phyloP scores from a whole-genome alignment of 2,888 invertebrate genomes.

The Sinhomidia bicolor region DNA sequence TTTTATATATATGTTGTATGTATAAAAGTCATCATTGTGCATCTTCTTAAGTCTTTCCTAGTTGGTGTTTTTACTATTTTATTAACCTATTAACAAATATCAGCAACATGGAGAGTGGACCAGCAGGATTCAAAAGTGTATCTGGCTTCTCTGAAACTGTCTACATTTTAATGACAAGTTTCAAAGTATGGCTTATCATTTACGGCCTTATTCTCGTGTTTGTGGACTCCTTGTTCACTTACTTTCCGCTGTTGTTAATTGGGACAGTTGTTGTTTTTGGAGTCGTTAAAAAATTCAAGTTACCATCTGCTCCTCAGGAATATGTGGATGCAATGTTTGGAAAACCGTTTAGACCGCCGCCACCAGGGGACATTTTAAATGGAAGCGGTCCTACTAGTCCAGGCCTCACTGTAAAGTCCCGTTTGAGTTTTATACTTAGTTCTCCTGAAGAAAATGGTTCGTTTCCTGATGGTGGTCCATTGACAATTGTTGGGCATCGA shows the following conservation, averaged over 20 bases:
- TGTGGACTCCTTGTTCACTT: constrained; percentile 58
- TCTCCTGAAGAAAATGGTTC: constrained; percentile 18
- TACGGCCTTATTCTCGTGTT: constrained; percentile 58
- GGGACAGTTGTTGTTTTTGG: constrained; percentile 51
- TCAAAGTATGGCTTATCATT: constrained; percentile 69
- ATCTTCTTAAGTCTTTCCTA: too few relatives aligned
- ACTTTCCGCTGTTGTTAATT: constrained; percentile 57
- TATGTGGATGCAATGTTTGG: constrained; percentile 71
- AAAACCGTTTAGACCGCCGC: constrained; percentile 59
- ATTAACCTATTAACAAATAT: not conserved
- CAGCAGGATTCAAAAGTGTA: constrained; percentile 33
- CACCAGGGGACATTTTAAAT: constrained; percentile 42
- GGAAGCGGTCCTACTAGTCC: constrained; percentile 50
- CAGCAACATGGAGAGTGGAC: constrained; percentile 27
- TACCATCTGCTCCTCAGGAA: constrained; percentile 52
- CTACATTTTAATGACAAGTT: constrained; percentile 62
- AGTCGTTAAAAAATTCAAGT: constrained; percentile 48
- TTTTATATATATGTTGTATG: too few relatives aligned
- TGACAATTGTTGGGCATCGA: constrained; percentile 88
- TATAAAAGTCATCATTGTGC: too few relatives aligned
- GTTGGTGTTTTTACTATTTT: not conserved
- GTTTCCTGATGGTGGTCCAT: constrained; percentile 32
- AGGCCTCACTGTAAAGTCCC: constrained; percentile 57
- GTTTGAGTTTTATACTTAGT: constrained; percentile 49
- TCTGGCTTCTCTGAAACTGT: constrained; percentile 57